Conservation (phyloP, 2,113 vertebrate genomes). For the Gorilla gorilla region DNA sequence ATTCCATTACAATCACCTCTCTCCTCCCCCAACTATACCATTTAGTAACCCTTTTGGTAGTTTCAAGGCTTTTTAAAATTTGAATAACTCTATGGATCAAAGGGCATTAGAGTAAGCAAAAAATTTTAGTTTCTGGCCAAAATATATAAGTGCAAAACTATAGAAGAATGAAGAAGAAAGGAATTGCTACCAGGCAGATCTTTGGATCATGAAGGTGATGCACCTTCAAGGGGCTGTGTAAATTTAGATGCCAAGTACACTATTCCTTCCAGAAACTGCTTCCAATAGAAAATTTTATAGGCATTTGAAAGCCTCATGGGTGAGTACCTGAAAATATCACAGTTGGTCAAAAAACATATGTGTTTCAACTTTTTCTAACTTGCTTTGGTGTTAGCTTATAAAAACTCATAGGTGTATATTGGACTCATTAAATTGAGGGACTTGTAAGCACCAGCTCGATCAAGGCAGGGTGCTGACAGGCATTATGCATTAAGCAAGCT, state of each 20-base stretch:
- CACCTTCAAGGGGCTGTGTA: background rate
- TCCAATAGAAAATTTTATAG: slow-evolving; percentile 66
- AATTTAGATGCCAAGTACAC: slow-evolving; percentile 28
- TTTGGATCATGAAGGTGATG: background rate
- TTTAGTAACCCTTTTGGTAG: background rate
- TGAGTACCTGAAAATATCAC: slow-evolving; percentile 75
- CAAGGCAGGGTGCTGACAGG: slow-evolving; percentile 73
- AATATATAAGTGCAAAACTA: background rate
- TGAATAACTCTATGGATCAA: background rate
- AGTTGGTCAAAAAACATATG: slow-evolving; percentile 73
- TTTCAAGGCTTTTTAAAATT: background rate
- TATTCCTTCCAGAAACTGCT: slow-evolving; percentile 60
- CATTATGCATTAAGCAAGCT: slow-evolving; percentile 69
- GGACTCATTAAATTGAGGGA: slow-evolving; percentile 75
- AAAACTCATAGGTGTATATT: slow-evolving; percentile 79
- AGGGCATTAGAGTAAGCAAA: background rate
- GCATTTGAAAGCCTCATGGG: slow-evolving; percentile 67
- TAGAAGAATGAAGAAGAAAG: background rate
- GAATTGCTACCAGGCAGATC: background rate
- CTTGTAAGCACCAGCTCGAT: slow-evolving; percentile 55
- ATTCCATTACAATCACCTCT: background rate
- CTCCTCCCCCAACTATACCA: background rate
- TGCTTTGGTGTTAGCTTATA: slow-evolving; percentile 77
- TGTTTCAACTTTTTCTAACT: slow-evolving; percentile 70
- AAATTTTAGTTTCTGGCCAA: background rate